Base-by-base conservation (phyloP, 1,140 invertebrate genomes). In the Brachionus rubens region DNA sequence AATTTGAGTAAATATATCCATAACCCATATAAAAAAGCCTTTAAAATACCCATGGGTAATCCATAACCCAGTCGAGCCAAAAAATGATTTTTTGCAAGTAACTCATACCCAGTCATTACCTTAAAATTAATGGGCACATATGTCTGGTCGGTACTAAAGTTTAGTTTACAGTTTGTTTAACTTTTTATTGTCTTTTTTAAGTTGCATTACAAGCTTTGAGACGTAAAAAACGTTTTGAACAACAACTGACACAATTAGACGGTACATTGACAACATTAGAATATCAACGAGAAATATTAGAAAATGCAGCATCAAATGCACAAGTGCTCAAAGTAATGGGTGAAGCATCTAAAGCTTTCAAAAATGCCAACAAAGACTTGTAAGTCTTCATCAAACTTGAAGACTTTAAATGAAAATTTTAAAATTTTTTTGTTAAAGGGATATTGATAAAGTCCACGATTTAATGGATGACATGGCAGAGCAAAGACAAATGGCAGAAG, bases 381-480 rank as follows among this genome's bases (percentile, higher is more conserved):
- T 76, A 26, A 59, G 16, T 0, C 33, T n/a, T 30, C 14, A 19
- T 16, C n/a, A 30, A n/a, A n/a, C n/a, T n/a, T n/a, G n/a, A n/a
- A n/a, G n/a, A n/a, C n/a, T n/a, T n/a, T n/a, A n/a, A n/a, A n/a
- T n/a, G n/a, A n/a, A n/a, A n/a, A n/a, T n/a, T n/a, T n/a, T n/a
- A n/a, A n/a, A n/a, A 19, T 10, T 65, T 46, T 46, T 46, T 19
- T 40, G 19, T 36, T 54, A 4, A 36, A 59, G 54, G 16, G 93
- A 98, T 87, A 92, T 96, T 54, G 94, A 97, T 86, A 80, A 98
- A 87, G 95, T 98, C 12, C 95, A 98, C 82, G 93, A 98, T 82
- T 91, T 99, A 87, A 98, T 99, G 95, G 96, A 99, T 83, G 96
- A 99, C 81, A 96, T 99, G 80, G 93, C 94, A 33, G 96, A 99